Evolutionary conservation across 2,113 vertebrate species (phyloP).

Genomic region (Todiramphus chloris): DNA sequence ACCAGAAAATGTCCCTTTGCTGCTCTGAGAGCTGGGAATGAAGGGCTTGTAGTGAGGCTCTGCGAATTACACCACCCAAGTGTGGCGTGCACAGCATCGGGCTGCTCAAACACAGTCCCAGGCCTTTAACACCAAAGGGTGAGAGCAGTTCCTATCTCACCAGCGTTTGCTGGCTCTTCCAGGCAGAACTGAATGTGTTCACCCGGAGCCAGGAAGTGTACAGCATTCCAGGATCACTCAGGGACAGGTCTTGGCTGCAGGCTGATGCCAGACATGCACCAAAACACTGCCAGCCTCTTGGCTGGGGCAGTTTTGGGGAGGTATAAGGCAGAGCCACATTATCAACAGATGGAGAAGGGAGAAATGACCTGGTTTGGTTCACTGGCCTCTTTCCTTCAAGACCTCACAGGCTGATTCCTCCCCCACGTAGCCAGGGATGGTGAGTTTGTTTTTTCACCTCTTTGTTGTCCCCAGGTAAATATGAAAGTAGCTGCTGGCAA

Average conservation of each 20-base stretch:
- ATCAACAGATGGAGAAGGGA: not conserved
- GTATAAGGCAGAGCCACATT: not conserved
- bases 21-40: not conserved
- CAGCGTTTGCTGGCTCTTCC: not conserved
- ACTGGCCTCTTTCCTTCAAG: not conserved
- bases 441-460: not conserved
- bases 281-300: accelerated
- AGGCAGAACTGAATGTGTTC: not conserved
- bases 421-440: accelerated
- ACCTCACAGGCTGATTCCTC: not conserved
- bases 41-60: not conserved
- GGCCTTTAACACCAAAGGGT: not conserved
- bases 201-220: accelerated
- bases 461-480: not conserved
- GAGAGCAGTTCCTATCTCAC: not conserved
- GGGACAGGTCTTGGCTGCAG: not conserved
- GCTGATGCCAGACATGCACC: not conserved
- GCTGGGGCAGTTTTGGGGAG: not conserved
- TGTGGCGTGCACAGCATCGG: accelerated
- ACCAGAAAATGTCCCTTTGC: not conserved
- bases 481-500: not conserved
- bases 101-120: not conserved
- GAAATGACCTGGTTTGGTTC: not conserved
- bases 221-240: not conserved
- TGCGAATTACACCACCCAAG: not conserved